These are phyloP conservation scores for Hydroisotoma schaefferi DNA, from an alignment of 2,888 invertebrate genomes.

Conservation along the genomic window DNA sequence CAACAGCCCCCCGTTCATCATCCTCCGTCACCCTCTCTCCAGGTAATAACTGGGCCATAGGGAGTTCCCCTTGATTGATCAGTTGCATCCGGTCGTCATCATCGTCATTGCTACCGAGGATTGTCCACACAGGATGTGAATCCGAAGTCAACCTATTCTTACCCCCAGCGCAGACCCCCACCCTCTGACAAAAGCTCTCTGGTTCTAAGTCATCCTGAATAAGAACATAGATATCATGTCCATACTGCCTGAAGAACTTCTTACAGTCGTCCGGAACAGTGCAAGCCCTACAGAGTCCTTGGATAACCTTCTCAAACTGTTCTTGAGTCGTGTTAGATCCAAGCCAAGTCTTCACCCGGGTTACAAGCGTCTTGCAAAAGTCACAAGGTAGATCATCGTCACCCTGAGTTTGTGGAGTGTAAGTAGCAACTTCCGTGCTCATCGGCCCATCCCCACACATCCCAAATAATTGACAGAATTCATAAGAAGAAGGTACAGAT, in stretches of 20 bases:
- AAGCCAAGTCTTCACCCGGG: conserved; percentile 72
- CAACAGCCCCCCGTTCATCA: too few species aligned
- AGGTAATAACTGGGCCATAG: too few species aligned
- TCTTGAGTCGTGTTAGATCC: conserved; percentile 78
- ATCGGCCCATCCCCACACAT: conserved; percentile 59
- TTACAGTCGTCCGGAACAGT: conserved; percentile 68
- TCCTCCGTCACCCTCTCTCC: too few species aligned
- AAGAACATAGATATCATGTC: conserved; percentile 66
- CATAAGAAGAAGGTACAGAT: conserved; percentile 60
- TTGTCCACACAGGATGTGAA: conserved; percentile 40
- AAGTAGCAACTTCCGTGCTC: conserved; percentile 33
- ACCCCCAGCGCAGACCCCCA: conserved; percentile 61
- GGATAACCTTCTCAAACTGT: conserved; percentile 73
- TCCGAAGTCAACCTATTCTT: conserved; percentile 15
- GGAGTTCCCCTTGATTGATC: too few species aligned
- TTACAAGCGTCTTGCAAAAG: conserved; percentile 76
- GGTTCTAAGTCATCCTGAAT: conserved; percentile 67
- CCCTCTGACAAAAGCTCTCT: conserved; percentile 65
- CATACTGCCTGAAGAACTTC: conserved; percentile 74
- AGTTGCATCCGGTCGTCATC: too few species aligned
- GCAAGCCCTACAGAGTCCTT: conserved; percentile 75
- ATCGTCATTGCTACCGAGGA: conserved; percentile 24
- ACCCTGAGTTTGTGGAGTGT: conserved; percentile 51
- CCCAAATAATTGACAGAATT: conserved; percentile 72
- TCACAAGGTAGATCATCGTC: conserved; percentile 66